Base-by-base conservation (phyloP, 2,888 invertebrate genomes). In the Macroteleia sp. region DNA sequence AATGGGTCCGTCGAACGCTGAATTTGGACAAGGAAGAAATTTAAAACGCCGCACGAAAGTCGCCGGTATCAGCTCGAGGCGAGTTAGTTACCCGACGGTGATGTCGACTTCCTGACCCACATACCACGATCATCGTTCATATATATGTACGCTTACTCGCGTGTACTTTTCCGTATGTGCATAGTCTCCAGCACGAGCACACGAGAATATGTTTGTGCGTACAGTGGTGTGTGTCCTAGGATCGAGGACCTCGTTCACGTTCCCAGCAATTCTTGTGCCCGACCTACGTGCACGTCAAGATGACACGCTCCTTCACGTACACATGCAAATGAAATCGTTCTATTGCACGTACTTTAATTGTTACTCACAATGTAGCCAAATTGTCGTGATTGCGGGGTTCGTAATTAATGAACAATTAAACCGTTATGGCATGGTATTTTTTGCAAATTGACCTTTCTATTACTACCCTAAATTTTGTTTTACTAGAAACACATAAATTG, bases 61-160 rank as follows among this genome's bases (percentile, higher is more conserved):
- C 64, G 52, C 64, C 71, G 69, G 74, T 70, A 71, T 59, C 79
- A 36, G 75, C 77, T 70, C 34, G 56, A 80, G 80, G 79, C 80
- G 83, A 83, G 84, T 83, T 84, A 82, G 87, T 85, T 86, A 83
- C n/a, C 71, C 67, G 73, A 71, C 78, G 80, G 82, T 82, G 83
- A 85, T 85, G 87, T 85, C 85, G 89, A 82, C 87, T 87, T 88
- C 87, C 85, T 89, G 89, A 89, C 89, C 89, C 81, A 89, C 89
- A 89, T 89, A 89, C 87, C 89, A 83, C 83, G 83, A 79, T 82
- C 82, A 79, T 82, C 83, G 81, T 81, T 77, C 82, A 70, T 77
- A 79, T 66, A 79, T 41, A 61, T 39, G 54, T 77, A 66, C 56
- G 52, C 12, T 52, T 30, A 41, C 16, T n/a, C n/a, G n/a, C n/a